These are phyloP conservation scores for Notarius lentiginosus DNA, from an alignment of 2,113 vertebrate genomes.

Conservation along the genomic window DNA sequence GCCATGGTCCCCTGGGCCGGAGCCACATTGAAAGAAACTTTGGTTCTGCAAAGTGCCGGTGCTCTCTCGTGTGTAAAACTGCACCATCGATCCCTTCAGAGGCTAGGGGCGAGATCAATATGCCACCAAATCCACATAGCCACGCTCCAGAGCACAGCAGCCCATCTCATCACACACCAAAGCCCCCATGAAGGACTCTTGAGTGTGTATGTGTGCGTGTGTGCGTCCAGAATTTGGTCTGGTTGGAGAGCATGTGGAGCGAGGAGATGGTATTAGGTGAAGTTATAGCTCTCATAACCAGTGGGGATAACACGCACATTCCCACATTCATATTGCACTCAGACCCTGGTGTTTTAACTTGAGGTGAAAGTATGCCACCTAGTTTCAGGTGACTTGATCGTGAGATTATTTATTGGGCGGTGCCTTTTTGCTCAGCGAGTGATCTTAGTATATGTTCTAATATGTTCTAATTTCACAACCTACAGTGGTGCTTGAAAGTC, in stretches of 20 bases:
- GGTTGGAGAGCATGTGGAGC: background rate
- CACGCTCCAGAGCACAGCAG: conserved; percentile 65
- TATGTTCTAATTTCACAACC: too few relatives aligned
- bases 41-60: conserved; percentile 18
- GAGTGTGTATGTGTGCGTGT: conserved; percentile 28
- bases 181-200: conserved; percentile 69
- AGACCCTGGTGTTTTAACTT: background rate
- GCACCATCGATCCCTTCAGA: conserved; percentile 66
- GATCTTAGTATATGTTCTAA: background rate
- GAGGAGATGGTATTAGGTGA: conserved; percentile 1
- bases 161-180: conserved; percentile 65
- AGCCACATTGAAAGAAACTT: conserved; percentile 6
- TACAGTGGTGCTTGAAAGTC: too few relatives aligned
- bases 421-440: background rate
- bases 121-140: conserved; percentile 69
- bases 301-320: background rate
- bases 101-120: conserved; percentile 73
- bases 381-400: background rate
- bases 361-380: background rate
- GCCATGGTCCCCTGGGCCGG: conserved; percentile 11
- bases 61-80: conserved; percentile 68
- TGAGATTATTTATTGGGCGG: background rate
- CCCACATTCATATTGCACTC: background rate
- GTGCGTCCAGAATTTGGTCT: background rate
- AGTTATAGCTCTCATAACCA: background rate